Conservation (phyloP, 2,113 vertebrate species). For the Mixornis gularis region DNA sequence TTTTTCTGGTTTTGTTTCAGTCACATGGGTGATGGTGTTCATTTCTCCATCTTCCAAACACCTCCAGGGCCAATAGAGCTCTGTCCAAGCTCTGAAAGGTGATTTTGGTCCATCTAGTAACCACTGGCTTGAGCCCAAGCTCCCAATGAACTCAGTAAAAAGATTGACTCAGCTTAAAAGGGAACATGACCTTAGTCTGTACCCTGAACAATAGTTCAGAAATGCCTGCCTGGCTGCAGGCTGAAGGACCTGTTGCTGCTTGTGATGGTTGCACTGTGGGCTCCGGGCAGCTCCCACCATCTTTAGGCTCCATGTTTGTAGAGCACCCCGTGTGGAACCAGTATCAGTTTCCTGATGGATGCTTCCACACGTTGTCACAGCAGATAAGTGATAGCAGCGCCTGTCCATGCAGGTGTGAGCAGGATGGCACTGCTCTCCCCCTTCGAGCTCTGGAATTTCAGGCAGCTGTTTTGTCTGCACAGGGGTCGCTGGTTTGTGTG, state of each 20-base stretch:
- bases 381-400: not conserved
- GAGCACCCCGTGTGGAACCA: not conserved
- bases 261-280: accelerated
- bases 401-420: not conserved
- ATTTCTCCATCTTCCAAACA: not conserved
- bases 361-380: accelerated
- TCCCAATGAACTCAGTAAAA: conserved; percentile 38
- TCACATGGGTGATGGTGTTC: not conserved
- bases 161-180: conserved; percentile 46
- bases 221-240: not conserved
- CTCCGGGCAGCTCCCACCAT: accelerated
- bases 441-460: not conserved
- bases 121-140: not conserved
- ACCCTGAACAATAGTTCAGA: conserved; percentile 27
- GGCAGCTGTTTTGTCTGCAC: not conserved
- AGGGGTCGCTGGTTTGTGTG: not conserved
- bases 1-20: not conserved
- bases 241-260: not conserved
- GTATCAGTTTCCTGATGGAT: not conserved
- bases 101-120: not conserved
- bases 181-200: conserved; percentile 40
- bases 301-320: not conserved
- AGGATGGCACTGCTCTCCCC: not conserved
- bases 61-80: not conserved
- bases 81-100: not conserved